Conservation (phyloP, 53 echinoderm and acorn worm species). For the Apostichopus leukothele region DNA sequence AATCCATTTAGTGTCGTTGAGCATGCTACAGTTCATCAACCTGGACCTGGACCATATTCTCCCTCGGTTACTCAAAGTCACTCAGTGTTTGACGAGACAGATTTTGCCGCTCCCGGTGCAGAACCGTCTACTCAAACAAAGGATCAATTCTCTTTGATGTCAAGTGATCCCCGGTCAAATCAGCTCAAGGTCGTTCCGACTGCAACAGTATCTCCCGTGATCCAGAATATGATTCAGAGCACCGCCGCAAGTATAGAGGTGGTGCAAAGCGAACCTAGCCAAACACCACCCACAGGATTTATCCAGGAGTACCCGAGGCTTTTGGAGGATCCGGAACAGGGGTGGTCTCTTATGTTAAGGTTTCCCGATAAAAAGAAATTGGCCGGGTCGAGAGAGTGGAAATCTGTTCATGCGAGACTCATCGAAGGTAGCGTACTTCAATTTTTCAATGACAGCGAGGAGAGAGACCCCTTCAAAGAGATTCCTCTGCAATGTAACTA, state of each 20-base stretch:
- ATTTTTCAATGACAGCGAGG: slow-evolving; percentile 56
- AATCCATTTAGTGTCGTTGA: slow-evolving; percentile 10
- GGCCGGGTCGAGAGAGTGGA: slow-evolving; percentile 87
- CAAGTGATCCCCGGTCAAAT: background rate
- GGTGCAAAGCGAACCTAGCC: background rate
- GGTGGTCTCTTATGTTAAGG: slow-evolving; percentile 86
- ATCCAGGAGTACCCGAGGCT: slow-evolving; percentile 75
- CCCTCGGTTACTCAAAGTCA: background rate
- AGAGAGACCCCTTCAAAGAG: slow-evolving; percentile 79
- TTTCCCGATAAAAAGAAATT: slow-evolving; percentile 89
- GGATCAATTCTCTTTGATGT: background rate
- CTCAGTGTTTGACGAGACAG: background rate
- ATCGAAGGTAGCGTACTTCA: slow-evolving; percentile 81
- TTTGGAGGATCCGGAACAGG: slow-evolving; percentile 57
- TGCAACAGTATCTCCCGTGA: slow-evolving; percentile 34
- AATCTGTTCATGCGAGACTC: slow-evolving; percentile 73
- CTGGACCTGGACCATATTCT: background rate
- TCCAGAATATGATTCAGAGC: background rate
- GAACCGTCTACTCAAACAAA: background rate
- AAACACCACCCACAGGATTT: slow-evolving; percentile 50
- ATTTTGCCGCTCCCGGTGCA: background rate
- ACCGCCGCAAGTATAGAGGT: background rate
- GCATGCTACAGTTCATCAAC: slow-evolving; percentile 12
- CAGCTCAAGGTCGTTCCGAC: slow-evolving; percentile 5
- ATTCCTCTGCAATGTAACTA: slow-evolving; percentile 87